These are phyloP conservation scores for Drosophila sp. DNA, from an alignment of 1,140 invertebrate species.

Conservation along the genomic window DNA sequence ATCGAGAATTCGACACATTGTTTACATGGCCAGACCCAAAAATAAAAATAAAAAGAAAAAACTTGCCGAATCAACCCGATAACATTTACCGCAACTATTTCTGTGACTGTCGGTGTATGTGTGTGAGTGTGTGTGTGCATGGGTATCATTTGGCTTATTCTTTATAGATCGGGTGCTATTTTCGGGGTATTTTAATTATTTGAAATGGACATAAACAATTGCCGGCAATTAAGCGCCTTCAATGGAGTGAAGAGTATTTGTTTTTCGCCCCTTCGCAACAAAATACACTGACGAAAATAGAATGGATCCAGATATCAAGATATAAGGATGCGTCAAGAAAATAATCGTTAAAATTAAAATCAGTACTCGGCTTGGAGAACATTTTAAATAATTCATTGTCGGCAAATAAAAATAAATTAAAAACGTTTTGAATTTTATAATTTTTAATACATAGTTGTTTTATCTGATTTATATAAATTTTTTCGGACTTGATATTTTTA, in stretches of 20 bases:
- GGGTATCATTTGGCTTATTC: conserved; percentile 42
- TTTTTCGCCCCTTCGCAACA: background rate
- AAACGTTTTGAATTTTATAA: no score
- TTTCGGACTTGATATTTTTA: no score
- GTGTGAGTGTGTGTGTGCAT: conserved; percentile 2
- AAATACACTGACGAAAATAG: no score
- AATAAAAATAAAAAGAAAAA: background rate
- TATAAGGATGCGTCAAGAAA: no score
- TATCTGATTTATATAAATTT: no score
- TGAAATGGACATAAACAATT: conserved; percentile 53
- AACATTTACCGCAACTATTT: conserved; percentile 38
- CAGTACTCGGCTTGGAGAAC: no score
- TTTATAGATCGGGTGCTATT: conserved; percentile 46
- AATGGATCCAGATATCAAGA: no score
- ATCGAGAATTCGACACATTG: conserved; percentile 23
- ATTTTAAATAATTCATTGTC: no score
- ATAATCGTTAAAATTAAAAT: no score
- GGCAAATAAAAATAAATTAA: no score
- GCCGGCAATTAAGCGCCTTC: conserved; percentile 37
- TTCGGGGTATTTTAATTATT: conserved; percentile 46
- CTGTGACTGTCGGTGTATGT: background rate
- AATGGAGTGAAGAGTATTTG: conserved; percentile 20
- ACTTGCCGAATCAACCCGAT: conserved; percentile 12
- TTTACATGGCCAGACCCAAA: conserved; percentile 25
- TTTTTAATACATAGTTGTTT: no score